A percentile compares a stretch with the other conserved stretches of the same genome.
Evolutionary conservation across 2,113 vertebrate genomes (phyloP).

Genomic region (Diadophis punctatus): DNA sequence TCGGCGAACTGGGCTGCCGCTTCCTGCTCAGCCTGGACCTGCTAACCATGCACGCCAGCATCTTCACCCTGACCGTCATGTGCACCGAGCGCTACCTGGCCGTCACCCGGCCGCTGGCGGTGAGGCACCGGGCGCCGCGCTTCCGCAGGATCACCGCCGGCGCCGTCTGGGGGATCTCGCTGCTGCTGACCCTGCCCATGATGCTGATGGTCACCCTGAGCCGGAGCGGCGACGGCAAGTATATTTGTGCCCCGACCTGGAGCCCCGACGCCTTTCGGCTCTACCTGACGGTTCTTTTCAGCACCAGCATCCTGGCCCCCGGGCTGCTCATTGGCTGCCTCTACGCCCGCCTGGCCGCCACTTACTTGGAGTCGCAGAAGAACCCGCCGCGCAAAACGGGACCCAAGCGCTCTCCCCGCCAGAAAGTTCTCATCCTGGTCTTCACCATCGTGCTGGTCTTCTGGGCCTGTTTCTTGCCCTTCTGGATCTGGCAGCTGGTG

Average conservation of each 20-base stretch:
- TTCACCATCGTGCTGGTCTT: constrained; percentile 89
- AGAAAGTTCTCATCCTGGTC: constrained; percentile 84
- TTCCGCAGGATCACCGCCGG: constrained; percentile 81
- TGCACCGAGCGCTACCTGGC: constrained; percentile 89
- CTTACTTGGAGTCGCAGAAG: constrained; percentile 82
- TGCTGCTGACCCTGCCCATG: constrained; percentile 84
- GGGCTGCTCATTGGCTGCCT: constrained; percentile 86
- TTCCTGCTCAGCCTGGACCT: constrained; percentile 88
- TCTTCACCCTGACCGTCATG: constrained; percentile 91
- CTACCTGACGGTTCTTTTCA: constrained; percentile 85
- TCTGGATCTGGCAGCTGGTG: constrained; percentile 92
- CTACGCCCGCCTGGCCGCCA: constrained; percentile 80
- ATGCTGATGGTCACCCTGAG: constrained; percentile 84
- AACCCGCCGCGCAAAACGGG: constrained; percentile 73
- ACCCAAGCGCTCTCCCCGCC: constrained; percentile 76
- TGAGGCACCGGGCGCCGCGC: constrained; percentile 76
- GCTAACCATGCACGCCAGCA: constrained; percentile 92
- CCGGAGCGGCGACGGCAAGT: constrained; percentile 75
- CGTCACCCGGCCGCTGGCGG: constrained; percentile 87
- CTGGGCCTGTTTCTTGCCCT: constrained; percentile 90
- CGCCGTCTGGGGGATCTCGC: constrained; percentile 80
- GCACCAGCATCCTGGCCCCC: constrained; percentile 90
- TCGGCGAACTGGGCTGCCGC: constrained; percentile 86
- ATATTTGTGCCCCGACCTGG: constrained; percentile 85
- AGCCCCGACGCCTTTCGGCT: constrained; percentile 77